Base-by-base conservation (phyloP, 2,888 invertebrate species). In the Parnassius smintheus region DNA sequence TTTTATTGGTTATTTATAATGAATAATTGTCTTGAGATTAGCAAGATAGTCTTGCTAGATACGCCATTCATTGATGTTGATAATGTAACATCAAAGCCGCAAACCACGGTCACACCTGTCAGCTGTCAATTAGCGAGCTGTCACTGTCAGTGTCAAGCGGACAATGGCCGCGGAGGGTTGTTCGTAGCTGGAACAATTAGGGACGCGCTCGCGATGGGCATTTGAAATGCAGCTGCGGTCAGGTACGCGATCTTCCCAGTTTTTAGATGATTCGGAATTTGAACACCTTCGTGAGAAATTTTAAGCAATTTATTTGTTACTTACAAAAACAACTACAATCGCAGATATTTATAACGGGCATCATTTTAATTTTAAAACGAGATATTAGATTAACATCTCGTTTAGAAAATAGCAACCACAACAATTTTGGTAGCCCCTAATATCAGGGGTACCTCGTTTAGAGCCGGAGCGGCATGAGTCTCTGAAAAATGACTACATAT, bases 111-210 rank as follows among this genome's bases (percentile, higher is more conserved):
- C 50, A 7, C 59, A 54, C 56, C 58, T 57, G 59, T 73, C 82
- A 82, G 76, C 82, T 83, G 85, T 81, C 83, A 80, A 76, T 83
- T 80, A 82, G 69, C 53, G 77, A 70, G 75, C 78, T 82, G 83
- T 81, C 82, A 78, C 71, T 57, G 61, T 61, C 65, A 68, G 70
- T 73, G 70, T 73, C 70, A 68, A 61, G 63, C 72, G 52, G 70
- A 76, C 76, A 76, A 76, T 75, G 74, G 66, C 70, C 66, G 66
- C 64, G 64, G 66, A 42, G 57, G 42, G 35, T 13, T 7, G 51
- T n/a, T n/a, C n/a, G 35, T 35, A 18, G 52, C 59, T 48, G 55
- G 42, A 18, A 61, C 61, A 51, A 61, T 61, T 61, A 61, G 44
- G 46, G 56, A 13, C 50, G 56, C 46, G 56, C 11, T 22, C 22